phyloP scores from a whole-genome alignment of 92 coral and sea anemone genomes.

The Epizoanthus fatuus region DNA sequence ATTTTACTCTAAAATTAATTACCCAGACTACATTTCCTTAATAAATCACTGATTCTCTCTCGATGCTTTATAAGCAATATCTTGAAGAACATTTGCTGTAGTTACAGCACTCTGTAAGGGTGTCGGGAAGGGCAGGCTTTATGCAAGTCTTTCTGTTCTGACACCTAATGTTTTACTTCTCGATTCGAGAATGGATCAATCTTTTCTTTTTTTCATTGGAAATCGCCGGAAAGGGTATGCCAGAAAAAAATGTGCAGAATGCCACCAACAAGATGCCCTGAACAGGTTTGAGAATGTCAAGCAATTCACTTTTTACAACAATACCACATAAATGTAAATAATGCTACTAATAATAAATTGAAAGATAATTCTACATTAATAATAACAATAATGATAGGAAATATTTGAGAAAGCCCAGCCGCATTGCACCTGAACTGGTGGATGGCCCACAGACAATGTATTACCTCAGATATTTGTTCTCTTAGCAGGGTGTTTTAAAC shows the following conservation, averaged over 20 bases:
- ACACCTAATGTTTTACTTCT: neutral
- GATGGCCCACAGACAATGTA: too few species aligned
- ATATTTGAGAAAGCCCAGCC: too few species aligned
- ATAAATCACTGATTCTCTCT: too few species aligned
- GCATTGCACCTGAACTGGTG: too few species aligned
- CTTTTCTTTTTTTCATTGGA: slow-evolving; percentile 44
- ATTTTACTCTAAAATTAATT: too few species aligned
- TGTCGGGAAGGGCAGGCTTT: too few species aligned
- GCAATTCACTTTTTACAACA: slow-evolving; percentile 21
- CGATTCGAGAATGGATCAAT: slow-evolving; percentile 49
- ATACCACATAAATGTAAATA: neutral
- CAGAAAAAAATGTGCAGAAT: slow-evolving; percentile 50
- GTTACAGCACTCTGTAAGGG: too few species aligned
- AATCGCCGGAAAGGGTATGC: slow-evolving; percentile 51
- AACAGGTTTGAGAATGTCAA: slow-evolving; percentile 57
- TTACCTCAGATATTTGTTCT: too few species aligned
- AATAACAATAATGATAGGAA: neutral
- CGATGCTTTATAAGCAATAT: too few species aligned
- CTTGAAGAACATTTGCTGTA: too few species aligned
- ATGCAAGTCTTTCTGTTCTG: neutral
- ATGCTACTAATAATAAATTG: neutral
- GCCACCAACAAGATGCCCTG: slow-evolving; percentile 56
- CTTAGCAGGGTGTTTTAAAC: too few species aligned
- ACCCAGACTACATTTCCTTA: too few species aligned
- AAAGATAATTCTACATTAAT: neutral